Percentiles rank a stretch among this genome's conserved stretches.
phyloP scores from a whole-genome alignment of 2,888 invertebrate genomes.

The Epirrita christyi region DNA sequence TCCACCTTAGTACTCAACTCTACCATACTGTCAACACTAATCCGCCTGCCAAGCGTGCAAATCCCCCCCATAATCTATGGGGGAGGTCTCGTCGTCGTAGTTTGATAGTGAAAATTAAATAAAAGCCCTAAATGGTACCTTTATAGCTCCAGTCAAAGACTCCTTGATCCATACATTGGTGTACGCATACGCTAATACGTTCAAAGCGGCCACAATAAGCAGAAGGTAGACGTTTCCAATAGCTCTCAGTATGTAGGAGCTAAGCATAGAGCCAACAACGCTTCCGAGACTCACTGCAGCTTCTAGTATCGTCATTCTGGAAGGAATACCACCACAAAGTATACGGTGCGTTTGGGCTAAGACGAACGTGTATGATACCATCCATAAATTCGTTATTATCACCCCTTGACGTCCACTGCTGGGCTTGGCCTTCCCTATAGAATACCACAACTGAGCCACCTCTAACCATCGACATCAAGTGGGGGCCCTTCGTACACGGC shows the following conservation, averaged over 20 bases:
- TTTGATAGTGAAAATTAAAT: too few species aligned
- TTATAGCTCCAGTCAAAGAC: conserved; percentile 70
- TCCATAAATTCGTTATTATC: too few species aligned
- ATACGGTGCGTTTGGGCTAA: conserved; percentile 16
- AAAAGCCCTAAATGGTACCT: conserved; percentile 48
- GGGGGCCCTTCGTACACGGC: too few species aligned
- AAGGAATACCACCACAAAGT: conserved; percentile 46
- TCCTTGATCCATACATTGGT: conserved; percentile 80
- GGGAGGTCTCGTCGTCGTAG: too few species aligned
- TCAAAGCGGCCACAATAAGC: conserved; percentile 66
- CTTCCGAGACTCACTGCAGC: conserved; percentile 85
- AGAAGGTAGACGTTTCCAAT: conserved; percentile 83
- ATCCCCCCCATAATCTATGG: too few species aligned
- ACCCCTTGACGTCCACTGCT: too few species aligned
- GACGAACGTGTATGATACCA: background rate
- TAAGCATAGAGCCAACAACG: conserved; percentile 84
- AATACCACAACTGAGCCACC: too few species aligned
- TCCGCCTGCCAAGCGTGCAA: too few species aligned
- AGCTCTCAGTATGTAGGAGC: conserved; percentile 84
- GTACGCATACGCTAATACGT: conserved; percentile 75
- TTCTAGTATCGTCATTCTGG: conserved; percentile 87
- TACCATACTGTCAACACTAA: too few species aligned
- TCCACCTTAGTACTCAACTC: too few species aligned
- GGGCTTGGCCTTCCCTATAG: too few species aligned
- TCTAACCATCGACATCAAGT: background rate